A percentile compares a stretch with the other conserved stretches of the same genome.
Evolutionary conservation across 2,113 vertebrate genomes (phyloP).

Genomic region (Pipa parva): DNA sequence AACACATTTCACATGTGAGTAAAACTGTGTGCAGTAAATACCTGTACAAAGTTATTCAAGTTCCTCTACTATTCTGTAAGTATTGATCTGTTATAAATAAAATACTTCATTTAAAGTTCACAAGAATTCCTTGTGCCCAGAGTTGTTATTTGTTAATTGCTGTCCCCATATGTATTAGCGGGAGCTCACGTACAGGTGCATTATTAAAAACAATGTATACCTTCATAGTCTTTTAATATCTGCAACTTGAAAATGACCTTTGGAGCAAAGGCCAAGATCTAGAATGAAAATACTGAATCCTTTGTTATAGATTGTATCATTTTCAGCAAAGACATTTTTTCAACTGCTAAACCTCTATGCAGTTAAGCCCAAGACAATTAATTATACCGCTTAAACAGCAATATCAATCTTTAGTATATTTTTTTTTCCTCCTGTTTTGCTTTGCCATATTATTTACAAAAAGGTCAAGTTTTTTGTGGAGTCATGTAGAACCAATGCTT

Average conservation of each 20-base stretch:
- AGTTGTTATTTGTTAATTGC: too few relatives aligned
- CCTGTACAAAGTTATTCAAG: too few relatives aligned
- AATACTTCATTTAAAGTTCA: too few relatives aligned
- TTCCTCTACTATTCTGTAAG: too few relatives aligned
- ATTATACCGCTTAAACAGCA: neutral
- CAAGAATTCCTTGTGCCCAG: too few relatives aligned
- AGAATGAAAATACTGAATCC: neutral
- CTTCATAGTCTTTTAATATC: too few relatives aligned
- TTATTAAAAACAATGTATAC: too few relatives aligned
- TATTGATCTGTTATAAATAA: too few relatives aligned
- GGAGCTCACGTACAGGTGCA: too few relatives aligned
- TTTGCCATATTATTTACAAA: neutral
- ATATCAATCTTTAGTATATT: neutral
- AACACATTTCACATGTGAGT: too few relatives aligned
- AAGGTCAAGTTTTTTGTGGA: neutral
- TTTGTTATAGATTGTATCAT: neutral
- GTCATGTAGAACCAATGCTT: constrained; percentile 1
- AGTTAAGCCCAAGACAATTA: neutral
- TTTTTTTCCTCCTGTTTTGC: neutral
- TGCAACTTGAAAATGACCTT: neutral
- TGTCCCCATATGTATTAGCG: too few relatives aligned
- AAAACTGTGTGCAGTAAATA: too few relatives aligned
- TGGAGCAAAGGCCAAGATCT: neutral
- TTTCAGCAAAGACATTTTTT: neutral
- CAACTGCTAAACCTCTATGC: neutral